Base-by-base conservation (phyloP, 2,797 vertebrate species). In the Coregonus ussuriensis region DNA sequence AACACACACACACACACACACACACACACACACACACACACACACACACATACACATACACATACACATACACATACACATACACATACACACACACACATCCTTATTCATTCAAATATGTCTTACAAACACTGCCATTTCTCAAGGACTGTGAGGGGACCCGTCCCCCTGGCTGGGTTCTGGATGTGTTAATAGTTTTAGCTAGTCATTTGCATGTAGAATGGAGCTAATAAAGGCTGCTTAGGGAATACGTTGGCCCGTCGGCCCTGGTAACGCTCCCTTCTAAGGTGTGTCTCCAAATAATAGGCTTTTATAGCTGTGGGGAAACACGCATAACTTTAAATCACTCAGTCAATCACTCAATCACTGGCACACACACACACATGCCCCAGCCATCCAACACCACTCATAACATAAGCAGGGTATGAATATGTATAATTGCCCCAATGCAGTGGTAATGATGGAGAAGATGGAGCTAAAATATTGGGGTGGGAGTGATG, bases 131-230 rank as follows among this genome's bases (percentile, higher is more conserved):
- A 71, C n/a, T 25, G 16, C n/a, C 1, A 41, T 71, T 71, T 25
- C 37, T 16, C 70, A 25, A 71, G 9, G 53, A 47, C 68, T 69
- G 18, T 47, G 52, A 68, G 15, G 15, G 15, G 15, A 68, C 73
- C 74, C 76, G 74, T 87, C 78, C 71, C 77, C 77, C 54, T 76
- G 79, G 82, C 47, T 14, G 65, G 47, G 74, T 81, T 83, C 78
- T 73, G 84, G 77, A 85, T 81, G 69, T 77, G 47, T 76, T 84
- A 78, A 84, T 84, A 77, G 82, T 84, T 83, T 77, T 37, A 74
- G 71, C 74, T 33, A 15, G 75, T 82, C 83, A 88, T 91, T 84
- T 86, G 83, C 83, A 84, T 81, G 70, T 1, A 81, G 33, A 81
- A 87, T 74, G 85, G 76, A 1, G 0, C 6, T 78, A 88, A 88